phyloP scores from a whole-genome alignment of 2,113 vertebrate genomes.

The Myxocyprinus asiaticus region DNA sequence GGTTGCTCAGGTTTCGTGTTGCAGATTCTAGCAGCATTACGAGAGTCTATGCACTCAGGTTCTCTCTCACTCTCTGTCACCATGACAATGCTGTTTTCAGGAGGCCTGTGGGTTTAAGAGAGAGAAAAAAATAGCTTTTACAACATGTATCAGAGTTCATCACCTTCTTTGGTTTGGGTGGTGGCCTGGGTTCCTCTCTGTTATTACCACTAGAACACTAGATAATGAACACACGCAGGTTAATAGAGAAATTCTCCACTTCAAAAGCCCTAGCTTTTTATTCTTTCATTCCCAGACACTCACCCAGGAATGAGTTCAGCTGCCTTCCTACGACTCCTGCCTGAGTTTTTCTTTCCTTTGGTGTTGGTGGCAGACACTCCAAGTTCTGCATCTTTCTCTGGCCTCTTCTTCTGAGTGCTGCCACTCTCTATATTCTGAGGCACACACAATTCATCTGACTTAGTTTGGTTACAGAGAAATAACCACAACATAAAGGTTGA shows the following conservation, averaged over 20 bases:
- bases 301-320: conserved; percentile 68
- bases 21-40: conserved; percentile 63
- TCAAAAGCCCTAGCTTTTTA: background rate
- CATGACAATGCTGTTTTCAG: conserved; percentile 76
- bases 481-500: background rate
- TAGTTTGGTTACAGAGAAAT: background rate
- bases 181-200: too few species aligned
- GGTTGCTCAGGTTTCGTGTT: conserved; percentile 73
- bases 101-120: conserved; percentile 68
- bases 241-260: background rate
- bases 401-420: conserved; percentile 80
- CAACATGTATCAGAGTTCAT: too few species aligned
- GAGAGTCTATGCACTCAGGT: conserved; percentile 57
- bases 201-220: too few species aligned
- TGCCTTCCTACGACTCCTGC: conserved; percentile 86
- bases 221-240: too few species aligned
- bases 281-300: background rate
- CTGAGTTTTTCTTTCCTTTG: conserved; percentile 79
- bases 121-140: background rate
- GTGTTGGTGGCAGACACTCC: conserved; percentile 74
- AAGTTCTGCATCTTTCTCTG: conserved; percentile 78
- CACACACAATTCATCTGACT: background rate
- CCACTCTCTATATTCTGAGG: conserved; percentile 69
- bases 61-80: conserved; percentile 79
- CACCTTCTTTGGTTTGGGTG: too few species aligned